Conservation (phyloP, 2,113 vertebrate species). For the Pseudopodoces humilis region DNA sequence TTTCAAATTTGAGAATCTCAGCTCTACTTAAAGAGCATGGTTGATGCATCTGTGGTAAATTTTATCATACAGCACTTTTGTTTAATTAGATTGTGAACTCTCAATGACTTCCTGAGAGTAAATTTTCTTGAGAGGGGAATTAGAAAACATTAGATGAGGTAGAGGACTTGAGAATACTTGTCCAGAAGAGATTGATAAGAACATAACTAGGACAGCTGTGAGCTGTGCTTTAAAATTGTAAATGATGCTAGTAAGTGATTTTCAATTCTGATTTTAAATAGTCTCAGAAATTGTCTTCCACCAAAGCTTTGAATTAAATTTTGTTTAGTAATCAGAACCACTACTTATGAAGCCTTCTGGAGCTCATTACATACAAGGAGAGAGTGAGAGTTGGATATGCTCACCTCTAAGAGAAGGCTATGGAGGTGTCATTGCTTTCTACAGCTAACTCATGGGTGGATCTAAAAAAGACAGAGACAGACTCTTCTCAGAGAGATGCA, state of each 20-base stretch:
- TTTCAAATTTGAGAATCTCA: slow-evolving; percentile 19
- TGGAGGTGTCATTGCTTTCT: not conserved
- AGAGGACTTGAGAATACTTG: slow-evolving; percentile 58
- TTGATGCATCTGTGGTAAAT: slow-evolving; percentile 43
- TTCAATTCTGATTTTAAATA: slow-evolving; percentile 50
- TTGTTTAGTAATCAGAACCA: slow-evolving; percentile 21
- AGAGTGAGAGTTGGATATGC: not conserved
- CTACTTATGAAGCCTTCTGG: not conserved
- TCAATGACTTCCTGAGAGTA: slow-evolving; percentile 60
- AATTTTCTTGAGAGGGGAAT: slow-evolving; percentile 59
- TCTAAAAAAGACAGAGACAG: not conserved
- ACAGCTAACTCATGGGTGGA: not conserved
- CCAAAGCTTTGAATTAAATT: slow-evolving; percentile 20
- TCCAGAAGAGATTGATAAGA: slow-evolving; percentile 66
- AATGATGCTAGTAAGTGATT: slow-evolving; percentile 52
- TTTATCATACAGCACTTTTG: not conserved
- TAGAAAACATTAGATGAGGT: slow-evolving; percentile 57
- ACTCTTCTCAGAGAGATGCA: rapidly evolving
- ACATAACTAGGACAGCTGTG: slow-evolving; percentile 50
- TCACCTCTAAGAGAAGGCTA: not conserved
- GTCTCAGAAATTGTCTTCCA: slow-evolving; percentile 36
- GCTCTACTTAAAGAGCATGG: not conserved
- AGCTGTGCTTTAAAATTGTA: slow-evolving; percentile 54
- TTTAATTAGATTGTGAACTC: slow-evolving; percentile 61
- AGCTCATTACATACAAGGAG: not conserved